A percentile compares a stretch with the other conserved stretches of the same genome.
Evolutionary conservation across 2,888 invertebrate species (phyloP).

Genomic region (Blera fallax): DNA sequence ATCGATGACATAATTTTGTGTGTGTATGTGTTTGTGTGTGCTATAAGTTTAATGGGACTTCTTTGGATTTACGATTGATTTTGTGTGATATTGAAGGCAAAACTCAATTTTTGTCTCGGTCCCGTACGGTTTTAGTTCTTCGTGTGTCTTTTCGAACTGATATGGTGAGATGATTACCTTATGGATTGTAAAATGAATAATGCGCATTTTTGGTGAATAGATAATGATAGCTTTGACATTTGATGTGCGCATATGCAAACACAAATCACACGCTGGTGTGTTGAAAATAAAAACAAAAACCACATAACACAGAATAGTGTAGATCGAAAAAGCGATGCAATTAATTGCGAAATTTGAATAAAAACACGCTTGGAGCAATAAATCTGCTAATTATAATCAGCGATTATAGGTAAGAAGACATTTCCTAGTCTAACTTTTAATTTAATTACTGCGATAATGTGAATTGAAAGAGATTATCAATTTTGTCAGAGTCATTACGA

Average conservation of each 20-base stretch:
- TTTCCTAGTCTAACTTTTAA: background rate
- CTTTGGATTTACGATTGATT: background rate
- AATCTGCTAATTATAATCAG: background rate
- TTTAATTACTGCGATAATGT: constrained; percentile 30
- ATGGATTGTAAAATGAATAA: background rate
- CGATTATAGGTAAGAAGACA: background rate
- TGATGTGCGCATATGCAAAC: background rate
- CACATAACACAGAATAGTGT: background rate
- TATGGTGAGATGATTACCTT: background rate
- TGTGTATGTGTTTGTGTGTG: background rate
- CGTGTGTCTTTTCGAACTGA: background rate
- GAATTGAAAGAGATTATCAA: constrained; percentile 17
- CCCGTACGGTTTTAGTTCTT: background rate
- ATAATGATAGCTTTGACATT: background rate
- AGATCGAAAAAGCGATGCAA: background rate
- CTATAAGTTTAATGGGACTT: constrained; percentile 8
- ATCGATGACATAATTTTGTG: constrained; percentile 29
- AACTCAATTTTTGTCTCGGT: background rate
- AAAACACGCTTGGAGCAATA: background rate
- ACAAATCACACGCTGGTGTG: background rate
- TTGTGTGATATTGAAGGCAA: background rate
- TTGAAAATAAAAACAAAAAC: background rate
- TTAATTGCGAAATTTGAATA: background rate
- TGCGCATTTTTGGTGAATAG: constrained; percentile 2
- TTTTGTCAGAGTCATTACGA: constrained; percentile 2